These are phyloP conservation scores for Cephus nigrinus DNA, from an alignment of 2,888 invertebrate species.

Conservation along the genomic window DNA sequence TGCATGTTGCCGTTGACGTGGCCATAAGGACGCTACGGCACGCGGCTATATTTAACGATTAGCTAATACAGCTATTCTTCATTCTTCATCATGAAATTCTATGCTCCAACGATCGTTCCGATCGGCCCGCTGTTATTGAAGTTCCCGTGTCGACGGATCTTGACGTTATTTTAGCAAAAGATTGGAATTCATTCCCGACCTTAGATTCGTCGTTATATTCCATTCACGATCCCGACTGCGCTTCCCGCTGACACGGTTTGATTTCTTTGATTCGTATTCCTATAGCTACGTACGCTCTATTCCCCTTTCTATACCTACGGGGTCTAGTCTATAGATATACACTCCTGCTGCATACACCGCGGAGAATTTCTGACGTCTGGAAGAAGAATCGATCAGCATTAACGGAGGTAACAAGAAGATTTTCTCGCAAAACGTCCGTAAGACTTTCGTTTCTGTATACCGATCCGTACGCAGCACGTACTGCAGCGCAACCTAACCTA, in stretches of 20 bases:
- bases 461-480: background rate
- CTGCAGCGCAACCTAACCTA: background rate
- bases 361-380: background rate
- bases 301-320: background rate
- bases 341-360: background rate
- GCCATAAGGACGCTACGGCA: background rate
- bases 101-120: background rate
- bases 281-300: slow-evolving; percentile 6
- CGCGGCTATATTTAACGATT: slow-evolving; percentile 48
- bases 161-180: background rate
- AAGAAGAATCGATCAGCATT: background rate
- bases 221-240: slow-evolving; percentile 10
- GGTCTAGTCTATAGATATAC: background rate
- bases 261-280: slow-evolving; percentile 32
- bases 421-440: background rate
- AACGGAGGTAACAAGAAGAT: background rate
- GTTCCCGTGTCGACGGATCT: background rate
- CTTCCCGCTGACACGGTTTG: slow-evolving; percentile 38
- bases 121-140: background rate
- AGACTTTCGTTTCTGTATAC: background rate
- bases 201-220: slow-evolving; percentile 9
- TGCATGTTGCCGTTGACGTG: background rate
- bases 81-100: background rate
- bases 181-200: background rate
- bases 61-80: slow-evolving; percentile 33